Evolutionary conservation across 2,113 vertebrate genomes (phyloP).

Genomic region (Xenus cinereus): DNA sequence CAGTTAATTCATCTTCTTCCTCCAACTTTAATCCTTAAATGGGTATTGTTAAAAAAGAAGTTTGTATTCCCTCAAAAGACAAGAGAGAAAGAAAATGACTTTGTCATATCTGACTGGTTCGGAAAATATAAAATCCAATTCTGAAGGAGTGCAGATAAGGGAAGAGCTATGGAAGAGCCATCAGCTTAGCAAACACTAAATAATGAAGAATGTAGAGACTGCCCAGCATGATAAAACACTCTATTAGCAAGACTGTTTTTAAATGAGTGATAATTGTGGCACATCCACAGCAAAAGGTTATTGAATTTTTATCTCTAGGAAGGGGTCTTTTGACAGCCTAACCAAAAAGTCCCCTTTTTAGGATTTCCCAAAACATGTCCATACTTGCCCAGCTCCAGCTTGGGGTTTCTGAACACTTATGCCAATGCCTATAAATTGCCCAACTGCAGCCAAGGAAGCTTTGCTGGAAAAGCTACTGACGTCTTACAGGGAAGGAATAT

Average conservation of each 20-base stretch:
- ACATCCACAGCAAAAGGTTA: constrained; percentile 80
- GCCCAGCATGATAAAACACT: constrained; percentile 89
- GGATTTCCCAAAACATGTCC: neutral
- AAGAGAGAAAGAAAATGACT: constrained; percentile 89
- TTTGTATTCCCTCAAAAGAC: constrained; percentile 79
- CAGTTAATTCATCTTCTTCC: constrained; percentile 46
- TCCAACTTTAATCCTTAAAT: constrained; percentile 72
- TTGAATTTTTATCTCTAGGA: constrained; percentile 90
- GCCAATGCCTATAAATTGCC: neutral
- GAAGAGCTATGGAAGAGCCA: constrained; percentile 77
- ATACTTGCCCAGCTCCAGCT: neutral
- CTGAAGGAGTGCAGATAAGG: constrained; percentile 89
- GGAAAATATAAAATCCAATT: constrained; percentile 97
- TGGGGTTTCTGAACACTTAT: neutral
- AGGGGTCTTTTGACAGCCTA: constrained; percentile 63
- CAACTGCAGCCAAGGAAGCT: neutral
- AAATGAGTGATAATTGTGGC: constrained; percentile 96
- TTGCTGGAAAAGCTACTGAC: neutral
- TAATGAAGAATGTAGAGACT: constrained; percentile 90
- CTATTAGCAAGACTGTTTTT: constrained; percentile 84
- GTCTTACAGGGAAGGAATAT: neutral
- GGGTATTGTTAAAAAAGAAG: constrained; percentile 69
- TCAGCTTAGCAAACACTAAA: constrained; percentile 97
- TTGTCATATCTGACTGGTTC: constrained; percentile 90
- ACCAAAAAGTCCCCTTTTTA: constrained; percentile 37